phyloP scores from a whole-genome alignment of 1,140 invertebrate genomes.

The Drosophila ananassae region DNA sequence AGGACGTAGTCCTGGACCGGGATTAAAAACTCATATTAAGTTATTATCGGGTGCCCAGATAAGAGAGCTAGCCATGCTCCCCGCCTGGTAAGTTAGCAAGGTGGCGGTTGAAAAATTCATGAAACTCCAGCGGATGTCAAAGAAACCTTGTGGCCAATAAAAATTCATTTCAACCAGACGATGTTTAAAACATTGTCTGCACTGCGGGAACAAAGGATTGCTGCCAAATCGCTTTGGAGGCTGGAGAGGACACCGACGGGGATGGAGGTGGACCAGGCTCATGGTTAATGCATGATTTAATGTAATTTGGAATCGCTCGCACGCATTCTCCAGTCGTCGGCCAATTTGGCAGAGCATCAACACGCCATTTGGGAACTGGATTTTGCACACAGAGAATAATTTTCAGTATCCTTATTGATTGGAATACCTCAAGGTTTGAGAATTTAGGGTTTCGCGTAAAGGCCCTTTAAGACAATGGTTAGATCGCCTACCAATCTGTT shows the following conservation, averaged over 20 bases:
- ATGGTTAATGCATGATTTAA: slow-evolving; percentile 83
- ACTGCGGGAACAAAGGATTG: slow-evolving; percentile 62
- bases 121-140: slow-evolving; percentile 33
- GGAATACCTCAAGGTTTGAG: not conserved
- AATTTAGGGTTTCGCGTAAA: not conserved
- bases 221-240: slow-evolving; percentile 70
- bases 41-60: slow-evolving; percentile 74
- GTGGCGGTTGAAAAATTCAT: slow-evolving; percentile 49
- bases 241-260: not conserved
- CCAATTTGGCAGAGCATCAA: slow-evolving; percentile 81
- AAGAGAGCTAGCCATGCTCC: slow-evolving; percentile 1
- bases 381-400: slow-evolving; percentile 3
- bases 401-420: not conserved
- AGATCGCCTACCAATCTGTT: not conserved
- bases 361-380: slow-evolving; percentile 70
- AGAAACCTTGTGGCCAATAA: slow-evolving; percentile 57
- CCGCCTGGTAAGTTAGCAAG: not conserved
- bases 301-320: slow-evolving; percentile 64
- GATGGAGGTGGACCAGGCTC: slow-evolving; percentile 33
- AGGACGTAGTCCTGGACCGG: slow-evolving; percentile 38
- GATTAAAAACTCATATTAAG: slow-evolving; percentile 84
- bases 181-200: slow-evolving; percentile 74
- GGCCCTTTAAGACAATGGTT: too few species aligned
- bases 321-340: slow-evolving; percentile 63
- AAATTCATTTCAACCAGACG: slow-evolving; percentile 68